Evolutionary conservation across 2,888 invertebrate species (phyloP), one percentile per base, ranked within the genome.

Genomic region (Ferrisia virgata): DNA sequence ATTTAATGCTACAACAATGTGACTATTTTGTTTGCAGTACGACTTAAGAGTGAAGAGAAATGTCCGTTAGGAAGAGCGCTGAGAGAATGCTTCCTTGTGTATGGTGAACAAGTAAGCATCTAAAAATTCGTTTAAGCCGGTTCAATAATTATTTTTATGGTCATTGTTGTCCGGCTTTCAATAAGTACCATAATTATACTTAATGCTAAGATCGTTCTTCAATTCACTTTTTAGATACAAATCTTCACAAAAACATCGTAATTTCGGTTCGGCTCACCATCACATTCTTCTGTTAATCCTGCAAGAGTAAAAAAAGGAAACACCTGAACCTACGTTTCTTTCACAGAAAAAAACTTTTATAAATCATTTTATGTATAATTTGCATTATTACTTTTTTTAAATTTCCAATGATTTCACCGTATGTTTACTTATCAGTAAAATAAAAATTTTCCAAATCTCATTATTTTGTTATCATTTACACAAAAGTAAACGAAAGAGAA

Each of bases 41-140:
- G n/a, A n/a, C n/a, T n/a, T n/a, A n/a, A n/a, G 18, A 36, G 11
- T 18, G 72, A 83, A 11, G 87, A 87, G 53, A 87, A 87, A 84
- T 87, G 87, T 84, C 86, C 84, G 15, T 84, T 86, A 25, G 87
- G 87, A 76, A 85, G 86, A 64, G 84, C 86, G 28, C 85, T 87
- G 39, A 85, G 87, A 84, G 85, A 86, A 84, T 87, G 87, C 43
- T 86, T 87, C 58, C 86, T 86, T 31, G 86, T 86, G 39, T 18
- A 82, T 8, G 86, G 86, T 72, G 86, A 86, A 40, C 87, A 87
- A 85, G 86, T 86, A 84, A 85, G 85, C 43, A 64, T 79, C 18
- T 47, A 6, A 22, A 78, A 58, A n/a, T 43, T 18, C 18, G 9
- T 76, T 31, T 36, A 6, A 36, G n/a, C n/a, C n/a, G n/a, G n/a